A percentile compares a stretch with the other conserved stretches of the same genome.
These are phyloP conservation scores for Microcaecilia unicolor DNA, from an alignment of 2,797 vertebrate genomes.

Conservation along the genomic window DNA sequence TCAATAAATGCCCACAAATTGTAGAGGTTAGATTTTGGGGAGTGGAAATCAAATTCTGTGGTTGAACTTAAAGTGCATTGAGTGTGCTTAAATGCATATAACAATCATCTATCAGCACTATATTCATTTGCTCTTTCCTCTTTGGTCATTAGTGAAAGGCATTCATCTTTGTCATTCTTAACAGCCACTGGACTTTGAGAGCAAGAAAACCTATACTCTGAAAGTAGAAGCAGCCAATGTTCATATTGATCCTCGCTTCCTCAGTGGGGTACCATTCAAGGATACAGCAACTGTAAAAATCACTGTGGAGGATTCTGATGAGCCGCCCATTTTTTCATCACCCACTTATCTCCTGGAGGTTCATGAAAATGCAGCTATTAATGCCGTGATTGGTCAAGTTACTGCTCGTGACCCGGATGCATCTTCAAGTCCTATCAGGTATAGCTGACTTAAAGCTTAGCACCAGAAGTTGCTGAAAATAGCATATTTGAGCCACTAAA, in stretches of 20 bases:
- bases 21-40: conserved; percentile 20
- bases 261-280: conserved; percentile 77
- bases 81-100: conserved; percentile 27
- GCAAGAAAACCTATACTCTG: conserved; percentile 80
- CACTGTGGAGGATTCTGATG: conserved; percentile 82
- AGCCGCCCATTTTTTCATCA: conserved; percentile 84
- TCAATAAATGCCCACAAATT: conserved; percentile 35
- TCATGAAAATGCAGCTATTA: conserved; percentile 83
- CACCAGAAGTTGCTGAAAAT: accelerated
- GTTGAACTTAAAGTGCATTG: conserved; percentile 38
- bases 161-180: conserved; percentile 53
- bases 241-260: conserved; percentile 70
- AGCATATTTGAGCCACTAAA: background rate
- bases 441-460: conserved; percentile 16
- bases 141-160: conserved; percentile 45
- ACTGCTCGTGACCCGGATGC: conserved; percentile 80
- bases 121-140: conserved; percentile 40
- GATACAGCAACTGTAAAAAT: conserved; percentile 89
- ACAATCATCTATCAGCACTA: conserved; percentile 46
- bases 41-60: conserved; percentile 8
- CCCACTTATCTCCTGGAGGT: conserved; percentile 80
- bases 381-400: conserved; percentile 83
- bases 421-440: conserved; percentile 80
- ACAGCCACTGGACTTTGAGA: conserved; percentile 90
- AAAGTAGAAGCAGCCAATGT: conserved; percentile 88